A percentile compares a stretch with the other conserved stretches of the same genome.
Evolutionary conservation across 2,888 invertebrate genomes (phyloP).

Genomic region (Hirtodrosophila duncani): DNA sequence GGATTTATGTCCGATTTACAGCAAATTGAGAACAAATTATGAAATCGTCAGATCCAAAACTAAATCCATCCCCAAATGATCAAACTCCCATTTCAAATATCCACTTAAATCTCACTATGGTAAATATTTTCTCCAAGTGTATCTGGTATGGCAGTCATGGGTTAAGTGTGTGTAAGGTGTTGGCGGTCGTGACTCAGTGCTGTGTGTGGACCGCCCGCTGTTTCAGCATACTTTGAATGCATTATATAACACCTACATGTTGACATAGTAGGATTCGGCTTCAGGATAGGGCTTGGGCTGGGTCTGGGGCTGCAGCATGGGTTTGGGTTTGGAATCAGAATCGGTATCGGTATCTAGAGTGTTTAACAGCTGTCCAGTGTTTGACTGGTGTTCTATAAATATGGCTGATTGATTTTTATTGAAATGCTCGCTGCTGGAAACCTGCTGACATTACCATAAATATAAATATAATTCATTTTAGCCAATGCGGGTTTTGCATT

Average conservation of each 20-base stretch:
- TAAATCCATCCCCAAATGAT: no score
- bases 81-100: no score
- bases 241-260: slow-evolving; percentile 62
- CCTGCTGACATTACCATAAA: slow-evolving; percentile 62
- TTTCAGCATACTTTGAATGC: slow-evolving; percentile 51
- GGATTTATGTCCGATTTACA: no score
- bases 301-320: not conserved
- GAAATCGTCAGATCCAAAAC: no score
- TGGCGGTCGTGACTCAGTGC: slow-evolving; percentile 43
- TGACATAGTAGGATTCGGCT: slow-evolving; percentile 30
- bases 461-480: no score
- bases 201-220: slow-evolving; percentile 46
- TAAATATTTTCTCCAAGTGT: no score
- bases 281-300: not conserved
- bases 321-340: not conserved
- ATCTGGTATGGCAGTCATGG: slow-evolving; percentile 47
- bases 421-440: slow-evolving; percentile 67
- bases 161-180: slow-evolving; percentile 54
- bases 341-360: slow-evolving; percentile 21
- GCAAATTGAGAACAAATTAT: no score
- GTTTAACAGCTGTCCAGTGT: slow-evolving; percentile 59
- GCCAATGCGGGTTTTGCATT: slow-evolving; percentile 52
- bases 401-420: slow-evolving; percentile 69
- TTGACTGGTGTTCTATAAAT: slow-evolving; percentile 55
- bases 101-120: no score